A percentile compares a stretch with the other conserved stretches of the same genome.
phyloP scores from a whole-genome alignment of 2,113 vertebrate species.

The Cromileptes altivelis region DNA sequence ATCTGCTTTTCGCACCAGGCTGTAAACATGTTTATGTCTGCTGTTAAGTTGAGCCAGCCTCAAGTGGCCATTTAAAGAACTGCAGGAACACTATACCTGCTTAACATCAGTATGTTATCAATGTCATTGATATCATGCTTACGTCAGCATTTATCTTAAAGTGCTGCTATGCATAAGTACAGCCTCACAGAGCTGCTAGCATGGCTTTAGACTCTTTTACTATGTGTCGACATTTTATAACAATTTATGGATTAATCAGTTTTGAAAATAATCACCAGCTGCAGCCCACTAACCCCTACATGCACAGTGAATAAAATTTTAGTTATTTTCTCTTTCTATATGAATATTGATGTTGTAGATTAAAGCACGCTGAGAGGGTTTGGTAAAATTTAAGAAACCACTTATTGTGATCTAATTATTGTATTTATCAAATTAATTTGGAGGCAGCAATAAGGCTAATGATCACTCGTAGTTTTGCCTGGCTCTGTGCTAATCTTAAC shows the following conservation, averaged over 20 bases:
- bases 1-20: no score
- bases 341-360: conserved; percentile 42
- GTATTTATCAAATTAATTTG: conserved; percentile 36
- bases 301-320: background rate
- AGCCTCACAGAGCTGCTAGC: background rate
- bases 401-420: conserved; percentile 49
- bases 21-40: no score
- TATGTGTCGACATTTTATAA: background rate
- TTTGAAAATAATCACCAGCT: background rate
- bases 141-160: no score
- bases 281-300: background rate
- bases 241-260: background rate
- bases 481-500: conserved; percentile 40
- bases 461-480: conserved; percentile 18
- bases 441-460: conserved; percentile 32
- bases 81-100: background rate
- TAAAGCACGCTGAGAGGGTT: conserved; percentile 7
- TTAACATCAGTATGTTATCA: no score
- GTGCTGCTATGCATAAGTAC: background rate
- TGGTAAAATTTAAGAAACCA: conserved; percentile 16
- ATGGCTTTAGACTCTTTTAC: background rate
- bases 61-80: no score
- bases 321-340: conserved; percentile 1
- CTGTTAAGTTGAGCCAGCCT: no score
- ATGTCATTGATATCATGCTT: background rate